A percentile compares a stretch with the other conserved stretches of the same genome.
These are phyloP conservation scores for Labeo catla DNA, from an alignment of 2,113 vertebrate species.

Conservation along the genomic window DNA sequence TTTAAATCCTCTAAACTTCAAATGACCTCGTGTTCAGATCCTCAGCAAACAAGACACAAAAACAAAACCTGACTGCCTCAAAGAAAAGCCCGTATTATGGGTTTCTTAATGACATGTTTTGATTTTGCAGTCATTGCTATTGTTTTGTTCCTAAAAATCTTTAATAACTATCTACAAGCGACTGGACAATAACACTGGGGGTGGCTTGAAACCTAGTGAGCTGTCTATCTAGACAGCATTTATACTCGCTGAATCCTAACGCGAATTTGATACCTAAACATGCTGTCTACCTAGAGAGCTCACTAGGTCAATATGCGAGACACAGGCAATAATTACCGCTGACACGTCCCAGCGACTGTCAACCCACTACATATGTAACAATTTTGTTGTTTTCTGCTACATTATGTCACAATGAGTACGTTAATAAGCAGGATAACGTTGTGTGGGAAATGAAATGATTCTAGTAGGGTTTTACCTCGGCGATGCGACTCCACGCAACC, in stretches of 20 bases:
- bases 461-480: slow-evolving; percentile 73
- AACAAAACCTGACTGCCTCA: neutral
- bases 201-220: neutral
- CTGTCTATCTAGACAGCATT: neutral
- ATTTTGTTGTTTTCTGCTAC: neutral
- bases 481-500: slow-evolving; percentile 77
- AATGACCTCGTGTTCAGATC: neutral
- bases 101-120: neutral
- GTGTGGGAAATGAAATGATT: slow-evolving; percentile 4
- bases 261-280: neutral
- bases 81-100: neutral
- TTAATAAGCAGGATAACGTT: neutral
- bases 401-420: too few relatives aligned
- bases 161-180: neutral
- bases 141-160: neutral
- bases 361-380: neutral
- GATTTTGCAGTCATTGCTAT: neutral
- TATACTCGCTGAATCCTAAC: neutral
- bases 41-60: neutral
- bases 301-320: slow-evolving; percentile 1
- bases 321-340: neutral
- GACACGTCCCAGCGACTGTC: neutral
- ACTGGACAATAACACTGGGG: neutral
- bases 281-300: slow-evolving; percentile 9
- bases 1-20: neutral